Evolutionary conservation across 2,888 invertebrate species (phyloP), one percentile per base, ranked within the genome.

Genomic region (Ormyrus rosae): DNA sequence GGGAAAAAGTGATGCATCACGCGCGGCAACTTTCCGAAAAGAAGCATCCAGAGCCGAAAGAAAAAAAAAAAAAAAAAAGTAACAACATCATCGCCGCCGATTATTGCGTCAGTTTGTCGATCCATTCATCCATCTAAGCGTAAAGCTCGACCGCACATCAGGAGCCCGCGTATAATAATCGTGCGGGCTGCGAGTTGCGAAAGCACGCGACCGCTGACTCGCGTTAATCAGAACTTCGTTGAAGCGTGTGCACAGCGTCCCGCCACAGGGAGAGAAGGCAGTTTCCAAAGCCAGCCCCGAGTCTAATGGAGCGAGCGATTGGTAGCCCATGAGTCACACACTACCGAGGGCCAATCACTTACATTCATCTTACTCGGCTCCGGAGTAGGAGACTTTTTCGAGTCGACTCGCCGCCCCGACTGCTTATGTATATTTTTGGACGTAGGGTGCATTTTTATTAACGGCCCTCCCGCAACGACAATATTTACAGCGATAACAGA

Each of bases 291-390:
- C 11, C 46, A 46, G 45, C 19, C 60, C 13, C 19, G 70, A 11
- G 50, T 65, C 64, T 74, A 79, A 79, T 84, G 83, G 84, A 80
- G 81, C 81, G 83, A 64, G 70, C 83, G 78, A 84, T 84, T 83
- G 81, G 78, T 56, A 81, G 82, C 81, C 19, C 72, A 77, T 82
- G 82, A 84, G 76, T 82, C 82, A 82, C 79, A 80, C n/a, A 10
- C 7, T 34, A 46, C n/a, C 46, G 64, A 8, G n/a, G 13, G 80
- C 82, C 82, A 84, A 84, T 83, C 83, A 83, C 83, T 83, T 83
- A 83, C 80, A 83, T 84, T 82, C 82, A 82, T 84, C 83, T 83
- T 74, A 72, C 1, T 1, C 19, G 19, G 19, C 19, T 19, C 19
- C 19, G 2, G 1, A 19, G 19, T 19, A 19, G 19, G 19, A 19